These are phyloP conservation scores for Cricetomys ansorgei DNA, from an alignment of 2,113 vertebrate genomes.

Conservation along the genomic window DNA sequence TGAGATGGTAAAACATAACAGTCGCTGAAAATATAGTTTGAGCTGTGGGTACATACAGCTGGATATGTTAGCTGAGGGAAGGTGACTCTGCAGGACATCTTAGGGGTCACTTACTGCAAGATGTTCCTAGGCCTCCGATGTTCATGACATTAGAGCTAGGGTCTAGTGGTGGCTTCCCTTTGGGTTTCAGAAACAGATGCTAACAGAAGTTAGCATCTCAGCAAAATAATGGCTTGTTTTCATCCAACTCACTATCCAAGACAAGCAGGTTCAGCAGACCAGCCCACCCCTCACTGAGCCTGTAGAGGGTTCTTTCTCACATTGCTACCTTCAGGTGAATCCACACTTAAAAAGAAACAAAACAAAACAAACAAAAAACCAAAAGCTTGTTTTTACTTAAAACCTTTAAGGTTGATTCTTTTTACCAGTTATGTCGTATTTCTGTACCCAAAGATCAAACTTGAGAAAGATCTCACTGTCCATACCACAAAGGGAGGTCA, in stretches of 20 bases:
- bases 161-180: neutral
- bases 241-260: neutral
- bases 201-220: too few species aligned
- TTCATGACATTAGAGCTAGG: neutral
- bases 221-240: neutral
- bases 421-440: neutral
- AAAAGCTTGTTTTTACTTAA: neutral
- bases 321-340: neutral
- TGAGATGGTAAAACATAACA: neutral
- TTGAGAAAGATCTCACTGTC: neutral
- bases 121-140: neutral
- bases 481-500: neutral
- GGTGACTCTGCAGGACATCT: neutral
- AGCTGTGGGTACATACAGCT: neutral
- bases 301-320: neutral
- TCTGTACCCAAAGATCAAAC: neutral
- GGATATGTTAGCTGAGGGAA: neutral
- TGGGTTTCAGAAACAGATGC: neutral
- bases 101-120: neutral
- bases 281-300: rapidly evolving
- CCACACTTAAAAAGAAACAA: rapidly evolving
- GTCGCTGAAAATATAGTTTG: neutral
- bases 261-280: neutral
- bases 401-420: neutral
- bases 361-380: neutral